Conservation (phyloP, 2,113 vertebrate genomes). For the Neolamprologus falcicula region DNA sequence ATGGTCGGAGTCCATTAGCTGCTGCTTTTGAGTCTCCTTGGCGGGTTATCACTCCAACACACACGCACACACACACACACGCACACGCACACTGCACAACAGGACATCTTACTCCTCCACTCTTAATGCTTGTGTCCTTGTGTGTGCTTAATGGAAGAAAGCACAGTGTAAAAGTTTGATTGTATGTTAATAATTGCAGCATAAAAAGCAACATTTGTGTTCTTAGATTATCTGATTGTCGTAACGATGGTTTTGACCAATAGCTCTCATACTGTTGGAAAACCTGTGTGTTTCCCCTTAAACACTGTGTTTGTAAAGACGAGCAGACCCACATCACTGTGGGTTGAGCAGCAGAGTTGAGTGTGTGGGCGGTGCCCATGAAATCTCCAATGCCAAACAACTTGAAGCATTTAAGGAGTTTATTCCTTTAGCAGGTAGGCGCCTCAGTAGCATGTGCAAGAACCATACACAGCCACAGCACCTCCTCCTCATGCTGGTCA, state of each 20-base stretch:
- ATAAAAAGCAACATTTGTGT: not conserved
- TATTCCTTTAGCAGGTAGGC: not conserved
- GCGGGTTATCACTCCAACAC: slow-evolving; percentile 50
- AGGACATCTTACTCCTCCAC: slow-evolving; percentile 23
- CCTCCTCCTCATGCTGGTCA: not conserved
- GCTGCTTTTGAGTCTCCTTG: slow-evolving; percentile 61
- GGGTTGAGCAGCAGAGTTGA: not conserved
- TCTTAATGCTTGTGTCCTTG: slow-evolving; percentile 46
- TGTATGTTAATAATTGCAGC: not conserved
- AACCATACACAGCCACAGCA: not conserved
- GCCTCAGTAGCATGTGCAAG: not conserved
- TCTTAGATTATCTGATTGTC: not conserved
- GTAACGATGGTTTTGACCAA: not conserved
- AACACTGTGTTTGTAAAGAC: not conserved
- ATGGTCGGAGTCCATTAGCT: slow-evolving; percentile 64
- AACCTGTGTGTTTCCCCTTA: not conserved
- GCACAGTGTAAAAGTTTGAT: not conserved
- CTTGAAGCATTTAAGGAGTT: not conserved
- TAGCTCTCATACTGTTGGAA: not conserved
- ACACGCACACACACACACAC: not conserved
- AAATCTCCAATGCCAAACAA: not conserved
- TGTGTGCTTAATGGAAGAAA: not conserved
- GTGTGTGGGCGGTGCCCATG: not conserved
- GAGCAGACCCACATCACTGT: not conserved
- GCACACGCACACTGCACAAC: slow-evolving; percentile 12